phyloP scores from a whole-genome alignment of 2,797 vertebrate genomes.

The Periophthalmus magnuspinnatus region DNA sequence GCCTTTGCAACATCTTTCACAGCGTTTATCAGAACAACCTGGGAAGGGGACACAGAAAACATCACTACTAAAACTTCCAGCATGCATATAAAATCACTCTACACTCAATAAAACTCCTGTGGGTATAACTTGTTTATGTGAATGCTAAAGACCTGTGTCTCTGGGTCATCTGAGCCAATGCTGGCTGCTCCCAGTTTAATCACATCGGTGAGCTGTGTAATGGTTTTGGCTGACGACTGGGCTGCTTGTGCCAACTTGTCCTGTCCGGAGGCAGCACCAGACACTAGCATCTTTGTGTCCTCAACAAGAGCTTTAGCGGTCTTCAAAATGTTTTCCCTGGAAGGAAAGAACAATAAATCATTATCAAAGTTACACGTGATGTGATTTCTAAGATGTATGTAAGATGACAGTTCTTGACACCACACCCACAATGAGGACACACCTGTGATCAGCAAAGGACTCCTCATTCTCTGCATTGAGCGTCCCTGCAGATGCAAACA shows the following conservation, averaged over 20 bases:
- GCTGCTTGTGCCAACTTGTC: conserved; percentile 96
- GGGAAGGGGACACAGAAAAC: conserved; percentile 48
- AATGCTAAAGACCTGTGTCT: conserved; percentile 84
- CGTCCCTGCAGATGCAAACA: conserved; percentile 97
- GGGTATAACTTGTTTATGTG: conserved; percentile 3
- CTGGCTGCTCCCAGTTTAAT: conserved; percentile 96
- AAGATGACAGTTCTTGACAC: conserved; percentile 6
- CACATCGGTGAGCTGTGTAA: conserved; percentile 96
- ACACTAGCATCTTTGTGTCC: conserved; percentile 82
- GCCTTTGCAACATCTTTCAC: conserved; percentile 98
- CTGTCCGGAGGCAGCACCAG: conserved; percentile 90
- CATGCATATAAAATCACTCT: background rate
- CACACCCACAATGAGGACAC: background rate
- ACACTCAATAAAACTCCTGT: background rate
- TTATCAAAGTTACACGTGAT: conserved; percentile 20
- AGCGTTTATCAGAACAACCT: conserved; percentile 98
- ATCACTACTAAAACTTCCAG: conserved; percentile 8
- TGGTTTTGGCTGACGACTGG: conserved; percentile 95
- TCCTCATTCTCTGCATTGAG: conserved; percentile 94
- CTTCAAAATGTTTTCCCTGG: conserved; percentile 97
- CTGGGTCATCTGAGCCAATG: conserved; percentile 93
- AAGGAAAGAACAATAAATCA: conserved; percentile 11
- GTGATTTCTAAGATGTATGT: conserved; percentile 46
- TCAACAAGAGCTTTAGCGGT: conserved; percentile 86
- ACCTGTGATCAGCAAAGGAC: conserved; percentile 98